Evolutionary conservation across 1,140 invertebrate genomes (phyloP).

Genomic region (Halictus rubicundus): DNA sequence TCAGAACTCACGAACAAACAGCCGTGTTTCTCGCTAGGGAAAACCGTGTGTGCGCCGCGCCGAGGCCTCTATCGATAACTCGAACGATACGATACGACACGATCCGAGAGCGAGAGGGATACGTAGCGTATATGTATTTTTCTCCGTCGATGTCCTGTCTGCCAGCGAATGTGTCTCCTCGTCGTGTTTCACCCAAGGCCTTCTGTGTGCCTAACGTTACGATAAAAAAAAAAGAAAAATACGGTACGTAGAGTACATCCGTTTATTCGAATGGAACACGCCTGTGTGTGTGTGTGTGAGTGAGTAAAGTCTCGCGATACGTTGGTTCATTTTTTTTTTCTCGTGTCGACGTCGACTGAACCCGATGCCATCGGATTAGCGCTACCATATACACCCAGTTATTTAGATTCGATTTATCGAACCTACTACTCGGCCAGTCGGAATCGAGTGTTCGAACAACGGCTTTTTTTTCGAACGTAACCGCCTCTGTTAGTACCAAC

Average conservation of each 20-base stretch:
- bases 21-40: background rate
- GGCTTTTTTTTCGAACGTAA: no score
- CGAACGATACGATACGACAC: background rate
- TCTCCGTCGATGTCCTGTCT: background rate
- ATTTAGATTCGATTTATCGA: no score
- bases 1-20: slow-evolving; percentile 15
- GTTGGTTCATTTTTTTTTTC: background rate
- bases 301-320: no score
- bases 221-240: no score
- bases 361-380: background rate
- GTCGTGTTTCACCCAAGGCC: slow-evolving; percentile 11
- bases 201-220: background rate
- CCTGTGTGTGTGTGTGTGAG: no score
- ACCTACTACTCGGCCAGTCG: no score
- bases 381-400: no score
- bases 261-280: slow-evolving; percentile 27
- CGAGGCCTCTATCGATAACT: slow-evolving; percentile 11
- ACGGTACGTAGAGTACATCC: slow-evolving; percentile 4
- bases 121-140: slow-evolving; percentile 2
- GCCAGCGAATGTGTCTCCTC: slow-evolving; percentile 2
- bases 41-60: background rate
- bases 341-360: no score
- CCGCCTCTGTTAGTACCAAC: no score
- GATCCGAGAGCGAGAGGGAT: background rate
- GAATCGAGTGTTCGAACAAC: no score